These are phyloP conservation scores for Zonotrichia leucophrys DNA, from an alignment of 2,113 vertebrate genomes.

Conservation along the genomic window DNA sequence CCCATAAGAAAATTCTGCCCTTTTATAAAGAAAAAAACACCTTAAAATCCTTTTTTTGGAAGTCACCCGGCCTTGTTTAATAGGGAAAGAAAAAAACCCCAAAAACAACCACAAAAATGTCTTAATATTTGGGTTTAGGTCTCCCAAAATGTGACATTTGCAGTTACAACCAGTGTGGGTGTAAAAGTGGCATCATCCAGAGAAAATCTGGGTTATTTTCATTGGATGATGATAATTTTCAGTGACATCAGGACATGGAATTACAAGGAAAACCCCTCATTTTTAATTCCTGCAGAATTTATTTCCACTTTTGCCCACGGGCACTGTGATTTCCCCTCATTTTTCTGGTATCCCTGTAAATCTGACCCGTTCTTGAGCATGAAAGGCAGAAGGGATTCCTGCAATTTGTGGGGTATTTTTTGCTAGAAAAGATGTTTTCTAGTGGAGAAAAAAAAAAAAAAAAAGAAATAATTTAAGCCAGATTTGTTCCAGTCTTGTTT, in stretches of 20 bases:
- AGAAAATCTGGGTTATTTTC: not conserved
- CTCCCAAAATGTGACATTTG: not conserved
- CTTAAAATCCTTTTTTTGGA: not conserved
- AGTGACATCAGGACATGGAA: not conserved
- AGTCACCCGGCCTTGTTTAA: not conserved
- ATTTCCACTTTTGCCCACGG: not conserved
- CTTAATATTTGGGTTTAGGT: not conserved
- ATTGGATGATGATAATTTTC: not conserved
- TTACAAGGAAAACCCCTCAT: accelerated
- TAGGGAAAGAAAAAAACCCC: not conserved
- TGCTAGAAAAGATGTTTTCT: not conserved
- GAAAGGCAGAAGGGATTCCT: not conserved
- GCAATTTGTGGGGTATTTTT: not conserved
- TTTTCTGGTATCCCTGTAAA: not conserved
- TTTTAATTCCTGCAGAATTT: not conserved
- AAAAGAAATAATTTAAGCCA: not conserved
- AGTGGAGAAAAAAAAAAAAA: not conserved
- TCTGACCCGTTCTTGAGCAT: accelerated
- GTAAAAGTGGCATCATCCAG: not conserved
- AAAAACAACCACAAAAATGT: accelerated
- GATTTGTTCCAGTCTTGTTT: not conserved
- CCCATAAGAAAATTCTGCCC: not conserved
- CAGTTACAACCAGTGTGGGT: not conserved
- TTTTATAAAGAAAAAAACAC: not conserved
- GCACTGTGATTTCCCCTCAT: not conserved